Evolutionary conservation across 2,797 vertebrate genomes (phyloP).

Genomic region (Novumbra hubbsi): DNA sequence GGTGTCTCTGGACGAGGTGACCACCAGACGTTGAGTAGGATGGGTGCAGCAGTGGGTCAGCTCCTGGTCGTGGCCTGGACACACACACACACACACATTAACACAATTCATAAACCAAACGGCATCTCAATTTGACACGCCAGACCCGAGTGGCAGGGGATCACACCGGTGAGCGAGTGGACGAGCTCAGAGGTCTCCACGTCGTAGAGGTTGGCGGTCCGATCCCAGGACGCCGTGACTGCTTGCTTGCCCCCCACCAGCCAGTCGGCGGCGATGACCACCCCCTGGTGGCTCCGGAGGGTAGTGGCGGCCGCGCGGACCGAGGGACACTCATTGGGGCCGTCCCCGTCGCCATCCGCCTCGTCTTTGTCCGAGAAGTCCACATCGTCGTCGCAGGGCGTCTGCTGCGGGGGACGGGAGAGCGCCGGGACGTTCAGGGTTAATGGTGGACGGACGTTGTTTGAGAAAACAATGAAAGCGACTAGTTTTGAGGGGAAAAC

Average conservation of each 20-base stretch:
- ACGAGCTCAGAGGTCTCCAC: slow-evolving; percentile 88
- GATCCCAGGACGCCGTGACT: slow-evolving; percentile 87
- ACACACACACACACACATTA: slow-evolving; percentile 15
- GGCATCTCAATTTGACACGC: no score
- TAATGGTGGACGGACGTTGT: no score
- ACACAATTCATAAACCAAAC: no score
- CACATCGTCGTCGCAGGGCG: slow-evolving; percentile 90
- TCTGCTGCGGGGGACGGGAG: slow-evolving; percentile 63
- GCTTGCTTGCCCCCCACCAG: slow-evolving; percentile 88
- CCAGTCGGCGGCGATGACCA: slow-evolving; percentile 91
- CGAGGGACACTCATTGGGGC: slow-evolving; percentile 87
- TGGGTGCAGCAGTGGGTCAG: slow-evolving; percentile 88
- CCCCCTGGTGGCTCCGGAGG: slow-evolving; percentile 90
- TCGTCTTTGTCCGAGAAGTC: slow-evolving; percentile 97
- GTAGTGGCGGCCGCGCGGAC: slow-evolving; percentile 77
- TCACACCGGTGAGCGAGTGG: slow-evolving; percentile 83
- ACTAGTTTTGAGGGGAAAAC: neutral
- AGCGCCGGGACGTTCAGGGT: neutral
- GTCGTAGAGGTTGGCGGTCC: slow-evolving; percentile 85
- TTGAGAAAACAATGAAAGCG: neutral
- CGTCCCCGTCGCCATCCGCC: slow-evolving; percentile 84
- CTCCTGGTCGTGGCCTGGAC: slow-evolving; percentile 85
- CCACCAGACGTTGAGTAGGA: slow-evolving; percentile 85
- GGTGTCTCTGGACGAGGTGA: slow-evolving; percentile 87
- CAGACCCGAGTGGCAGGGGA: neutral